A percentile compares a stretch with the other conserved stretches of the same genome.
Conservation (phyloP, 2,113 vertebrate genomes). For the Caracal caracal region DNA sequence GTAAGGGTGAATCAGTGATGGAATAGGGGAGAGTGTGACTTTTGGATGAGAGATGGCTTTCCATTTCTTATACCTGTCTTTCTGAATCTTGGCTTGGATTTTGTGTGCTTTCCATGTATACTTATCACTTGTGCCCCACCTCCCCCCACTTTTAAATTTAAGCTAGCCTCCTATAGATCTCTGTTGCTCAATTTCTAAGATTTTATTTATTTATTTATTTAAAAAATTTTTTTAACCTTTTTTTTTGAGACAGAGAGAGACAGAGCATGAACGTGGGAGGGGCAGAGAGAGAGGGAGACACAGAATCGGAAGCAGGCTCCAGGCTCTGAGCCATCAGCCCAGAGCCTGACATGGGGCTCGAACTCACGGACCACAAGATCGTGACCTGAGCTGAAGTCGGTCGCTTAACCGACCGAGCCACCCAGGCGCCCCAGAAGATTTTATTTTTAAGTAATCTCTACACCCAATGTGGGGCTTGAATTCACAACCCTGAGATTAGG, state of each 20-base stretch:
- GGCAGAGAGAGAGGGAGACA: too few species aligned
- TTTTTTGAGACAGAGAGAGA: too few species aligned
- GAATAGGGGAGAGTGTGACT: neutral
- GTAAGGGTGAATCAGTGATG: neutral
- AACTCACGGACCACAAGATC: too few species aligned
- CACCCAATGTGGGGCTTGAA: neutral
- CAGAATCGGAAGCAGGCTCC: too few species aligned
- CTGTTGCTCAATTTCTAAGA: neutral
- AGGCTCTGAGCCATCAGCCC: too few species aligned
- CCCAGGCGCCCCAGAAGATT: neutral
- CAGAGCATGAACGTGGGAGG: too few species aligned
- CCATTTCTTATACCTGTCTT: neutral
- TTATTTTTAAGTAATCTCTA: neutral
- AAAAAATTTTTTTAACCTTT: too few species aligned
- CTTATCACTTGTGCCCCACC: neutral
- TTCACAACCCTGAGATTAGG: neutral
- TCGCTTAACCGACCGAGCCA: too few species aligned
- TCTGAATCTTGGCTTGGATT: constrained; percentile 22
- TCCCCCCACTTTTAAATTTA: neutral
- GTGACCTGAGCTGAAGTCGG: too few species aligned
- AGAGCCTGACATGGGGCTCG: too few species aligned
- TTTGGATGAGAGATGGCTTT: constrained; percentile 26
- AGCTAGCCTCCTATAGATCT: neutral
- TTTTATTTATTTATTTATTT: too few species aligned
- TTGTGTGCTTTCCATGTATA: neutral